Percentiles rank a stretch among this genome's conserved stretches.
phyloP scores from a whole-genome alignment of 2,797 vertebrate genomes.

The Jordanella pulchra region DNA sequence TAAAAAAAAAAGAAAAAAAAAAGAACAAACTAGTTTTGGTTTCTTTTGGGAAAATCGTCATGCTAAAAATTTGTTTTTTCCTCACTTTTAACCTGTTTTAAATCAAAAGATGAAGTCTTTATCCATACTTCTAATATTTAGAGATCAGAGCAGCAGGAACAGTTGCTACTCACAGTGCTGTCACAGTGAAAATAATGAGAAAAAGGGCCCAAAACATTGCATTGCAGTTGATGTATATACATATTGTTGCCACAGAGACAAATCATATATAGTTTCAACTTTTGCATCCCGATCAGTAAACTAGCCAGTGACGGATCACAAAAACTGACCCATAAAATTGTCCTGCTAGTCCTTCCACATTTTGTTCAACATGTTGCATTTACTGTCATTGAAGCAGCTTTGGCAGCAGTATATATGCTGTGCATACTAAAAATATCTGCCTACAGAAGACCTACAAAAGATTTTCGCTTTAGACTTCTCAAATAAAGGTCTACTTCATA shows the following conservation, averaged over 20 bases:
- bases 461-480: background rate
- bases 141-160: conserved; percentile 29
- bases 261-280: conserved; percentile 47
- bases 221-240: conserved; percentile 39
- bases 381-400: conserved; percentile 48
- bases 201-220: conserved; percentile 23
- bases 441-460: background rate
- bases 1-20: background rate
- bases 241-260: too few relatives aligned
- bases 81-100: conserved; percentile 13
- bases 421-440: conserved; percentile 50
- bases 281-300: conserved; percentile 60
- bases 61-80: conserved; percentile 31
- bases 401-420: conserved; percentile 52
- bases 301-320: conserved; percentile 62
- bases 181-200: conserved; percentile 50
- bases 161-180: conserved; percentile 26
- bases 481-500: background rate
- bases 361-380: conserved; percentile 58
- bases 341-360: conserved; percentile 40
- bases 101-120: conserved; percentile 32
- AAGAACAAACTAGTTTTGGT: conserved; percentile 10
- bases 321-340: conserved; percentile 57
- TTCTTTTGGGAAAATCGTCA: conserved; percentile 20
- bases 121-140: conserved; percentile 14